Evolutionary conservation across 2,113 vertebrate species (phyloP).

Genomic region (Chlamydotis undulata): DNA sequence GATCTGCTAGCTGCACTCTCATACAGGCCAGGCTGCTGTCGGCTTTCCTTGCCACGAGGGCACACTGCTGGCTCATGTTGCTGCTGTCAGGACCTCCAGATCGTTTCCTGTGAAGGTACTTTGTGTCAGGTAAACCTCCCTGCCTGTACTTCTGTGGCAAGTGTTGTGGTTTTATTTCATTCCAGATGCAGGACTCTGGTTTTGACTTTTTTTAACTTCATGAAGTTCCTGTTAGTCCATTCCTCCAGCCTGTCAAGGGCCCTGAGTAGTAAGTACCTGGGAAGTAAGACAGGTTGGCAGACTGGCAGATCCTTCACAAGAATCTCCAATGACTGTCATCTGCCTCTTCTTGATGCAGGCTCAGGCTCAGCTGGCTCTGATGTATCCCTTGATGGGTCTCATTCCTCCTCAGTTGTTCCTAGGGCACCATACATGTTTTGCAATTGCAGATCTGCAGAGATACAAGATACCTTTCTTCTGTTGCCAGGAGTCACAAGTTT

Average conservation of each 20-base stretch:
- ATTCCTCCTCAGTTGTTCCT: not conserved
- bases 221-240: not conserved
- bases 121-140: not conserved
- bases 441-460: not conserved
- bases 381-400: not conserved
- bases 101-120: not conserved
- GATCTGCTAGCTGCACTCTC: not conserved
- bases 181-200: not conserved
- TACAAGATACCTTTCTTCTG: not conserved
- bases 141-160: not conserved
- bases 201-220: not conserved
- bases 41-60: not conserved
- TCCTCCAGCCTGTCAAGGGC: not conserved
- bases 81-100: not conserved
- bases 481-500: not conserved
- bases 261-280: too few species aligned
- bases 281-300: not conserved
- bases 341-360: not conserved
- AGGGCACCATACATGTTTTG: not conserved
- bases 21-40: not conserved
- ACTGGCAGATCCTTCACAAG: not conserved
- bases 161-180: not conserved
- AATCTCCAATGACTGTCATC: not conserved
- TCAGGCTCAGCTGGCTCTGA: not conserved
- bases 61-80: not conserved